Conservation (phyloP, 2,888 invertebrate genomes). For the Hypena proboscidalis region DNA sequence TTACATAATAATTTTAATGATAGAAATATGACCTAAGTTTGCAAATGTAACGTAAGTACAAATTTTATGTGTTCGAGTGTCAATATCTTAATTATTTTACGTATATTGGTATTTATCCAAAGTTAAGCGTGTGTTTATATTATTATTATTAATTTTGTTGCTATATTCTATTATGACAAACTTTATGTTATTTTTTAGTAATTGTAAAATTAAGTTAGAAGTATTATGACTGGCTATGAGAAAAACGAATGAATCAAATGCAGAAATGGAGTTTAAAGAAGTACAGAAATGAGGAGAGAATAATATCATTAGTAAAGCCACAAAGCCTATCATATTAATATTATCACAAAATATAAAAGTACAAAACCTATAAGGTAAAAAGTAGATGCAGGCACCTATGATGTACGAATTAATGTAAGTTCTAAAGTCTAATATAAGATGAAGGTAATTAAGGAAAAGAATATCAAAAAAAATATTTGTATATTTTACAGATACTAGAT, state of each 20-base stretch:
- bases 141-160: slow-evolving; percentile 78
- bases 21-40: slow-evolving; percentile 66
- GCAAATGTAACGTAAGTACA: slow-evolving; percentile 78
- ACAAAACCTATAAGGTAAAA: slow-evolving; percentile 16
- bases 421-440: slow-evolving; percentile 12
- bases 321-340: slow-evolving; percentile 8
- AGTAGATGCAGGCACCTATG: slow-evolving; percentile 11
- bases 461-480: slow-evolving; percentile 21
- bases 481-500: slow-evolving; percentile 24
- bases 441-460: slow-evolving; percentile 13
- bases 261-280: slow-evolving; percentile 20
- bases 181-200: slow-evolving; percentile 66
- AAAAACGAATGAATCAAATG: slow-evolving; percentile 35
- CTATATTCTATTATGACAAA: slow-evolving; percentile 76
- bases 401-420: slow-evolving; percentile 12
- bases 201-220: slow-evolving; percentile 52
- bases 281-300: slow-evolving; percentile 11
- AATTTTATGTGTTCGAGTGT: slow-evolving; percentile 83
- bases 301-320: slow-evolving; percentile 6
- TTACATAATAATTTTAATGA: slow-evolving; percentile 59
- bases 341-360: slow-evolving; percentile 9
- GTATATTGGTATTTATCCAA: slow-evolving; percentile 79
- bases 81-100: slow-evolving; percentile 75
- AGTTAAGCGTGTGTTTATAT: slow-evolving; percentile 82
- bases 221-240: slow-evolving; percentile 64